Conservation (phyloP, 1,140 invertebrate species). For the Drosophila tristis region DNA sequence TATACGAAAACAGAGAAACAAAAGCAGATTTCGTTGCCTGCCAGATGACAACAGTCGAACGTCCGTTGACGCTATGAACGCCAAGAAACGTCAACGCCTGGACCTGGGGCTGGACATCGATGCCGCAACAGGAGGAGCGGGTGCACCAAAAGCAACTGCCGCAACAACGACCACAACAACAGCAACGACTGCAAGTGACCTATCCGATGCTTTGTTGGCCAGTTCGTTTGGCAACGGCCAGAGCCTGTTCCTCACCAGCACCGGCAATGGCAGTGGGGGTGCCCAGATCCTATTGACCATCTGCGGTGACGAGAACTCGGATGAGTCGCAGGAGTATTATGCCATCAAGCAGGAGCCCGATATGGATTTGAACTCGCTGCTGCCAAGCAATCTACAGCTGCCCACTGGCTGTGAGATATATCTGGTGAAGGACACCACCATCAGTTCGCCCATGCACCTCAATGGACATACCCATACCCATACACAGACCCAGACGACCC, state of each 20-base stretch:
- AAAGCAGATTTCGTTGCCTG: constrained; percentile 6
- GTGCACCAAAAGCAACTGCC: background rate
- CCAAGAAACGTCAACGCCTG: constrained; percentile 71
- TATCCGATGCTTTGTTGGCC: constrained; percentile 39
- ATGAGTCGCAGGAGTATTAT: constrained; percentile 74
- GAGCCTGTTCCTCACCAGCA: constrained; percentile 62
- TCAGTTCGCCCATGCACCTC: background rate
- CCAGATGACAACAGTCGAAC: constrained; percentile 2
- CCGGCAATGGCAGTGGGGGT: constrained; percentile 28
- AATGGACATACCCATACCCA: background rate
- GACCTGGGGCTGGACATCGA: constrained; percentile 43
- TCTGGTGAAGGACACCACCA: constrained; percentile 72
- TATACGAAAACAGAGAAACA: too few relatives aligned
- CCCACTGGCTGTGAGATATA: constrained; percentile 82
- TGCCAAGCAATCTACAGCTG: constrained; percentile 72
- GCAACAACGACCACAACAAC: constrained; percentile 23
- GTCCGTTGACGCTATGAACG: constrained; percentile 53
- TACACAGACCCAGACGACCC: background rate
- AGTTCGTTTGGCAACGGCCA: constrained; percentile 21
- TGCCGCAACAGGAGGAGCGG: constrained; percentile 26
- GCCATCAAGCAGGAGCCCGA: constrained; percentile 79
- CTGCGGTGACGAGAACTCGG: constrained; percentile 72
- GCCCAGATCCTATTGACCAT: constrained; percentile 77
- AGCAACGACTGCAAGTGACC: constrained; percentile 1
- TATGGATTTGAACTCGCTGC: constrained; percentile 56